A percentile compares a stretch with the other conserved stretches of the same genome.
Conservation (phyloP, 2,113 vertebrate genomes). For the Halichoerus grypus region DNA sequence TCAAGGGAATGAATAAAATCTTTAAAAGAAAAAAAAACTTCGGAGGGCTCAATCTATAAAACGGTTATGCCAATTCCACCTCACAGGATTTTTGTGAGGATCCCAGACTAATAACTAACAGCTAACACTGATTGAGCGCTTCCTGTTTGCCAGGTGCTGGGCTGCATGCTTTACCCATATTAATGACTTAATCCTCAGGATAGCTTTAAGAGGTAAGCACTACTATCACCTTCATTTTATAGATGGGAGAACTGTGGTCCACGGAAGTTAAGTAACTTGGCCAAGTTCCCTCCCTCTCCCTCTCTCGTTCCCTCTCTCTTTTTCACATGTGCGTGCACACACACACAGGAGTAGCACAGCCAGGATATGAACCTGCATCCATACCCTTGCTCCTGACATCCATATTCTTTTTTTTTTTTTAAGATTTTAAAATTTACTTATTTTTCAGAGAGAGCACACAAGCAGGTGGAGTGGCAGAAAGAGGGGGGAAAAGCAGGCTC, state of each 20-base stretch:
- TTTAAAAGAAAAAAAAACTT: background rate
- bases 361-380: background rate
- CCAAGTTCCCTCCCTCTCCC: background rate
- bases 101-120: background rate
- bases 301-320: too few species aligned
- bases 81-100: background rate
- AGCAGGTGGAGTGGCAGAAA: too few species aligned
- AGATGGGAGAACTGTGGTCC: background rate
- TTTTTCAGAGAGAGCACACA: too few species aligned
- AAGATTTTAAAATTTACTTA: too few species aligned
- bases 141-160: background rate
- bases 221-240: background rate
- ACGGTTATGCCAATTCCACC: background rate
- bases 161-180: background rate
- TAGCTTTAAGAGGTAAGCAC: background rate
- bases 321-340: background rate
- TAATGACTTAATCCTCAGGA: constrained; percentile 18
- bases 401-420: background rate
- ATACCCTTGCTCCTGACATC: background rate
- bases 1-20: background rate
- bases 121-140: background rate
- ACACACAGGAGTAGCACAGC: background rate
- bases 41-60: constrained; percentile 15
- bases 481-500: too few species aligned
- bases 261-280: background rate